Evolutionary conservation across 2,113 vertebrate genomes (phyloP).

Genomic region (Corythornis madagascariensis): DNA sequence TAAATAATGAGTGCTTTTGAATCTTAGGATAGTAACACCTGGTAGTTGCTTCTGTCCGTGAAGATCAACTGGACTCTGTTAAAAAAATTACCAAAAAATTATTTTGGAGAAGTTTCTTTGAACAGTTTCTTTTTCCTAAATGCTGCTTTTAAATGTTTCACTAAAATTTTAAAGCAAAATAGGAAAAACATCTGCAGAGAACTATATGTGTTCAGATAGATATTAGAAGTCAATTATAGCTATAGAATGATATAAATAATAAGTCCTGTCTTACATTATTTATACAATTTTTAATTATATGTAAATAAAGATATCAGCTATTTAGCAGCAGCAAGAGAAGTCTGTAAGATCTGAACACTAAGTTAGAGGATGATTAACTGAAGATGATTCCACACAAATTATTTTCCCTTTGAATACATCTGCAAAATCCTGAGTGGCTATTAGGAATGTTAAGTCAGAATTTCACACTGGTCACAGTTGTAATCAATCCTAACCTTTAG

Average conservation of each 20-base stretch:
- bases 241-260: neutral
- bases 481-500: neutral
- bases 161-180: neutral
- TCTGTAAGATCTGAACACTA: neutral
- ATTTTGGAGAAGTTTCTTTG: neutral
- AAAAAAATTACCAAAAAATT: neutral
- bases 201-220: neutral
- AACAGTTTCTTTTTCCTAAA: neutral
- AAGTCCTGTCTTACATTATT: neutral
- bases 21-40: neutral
- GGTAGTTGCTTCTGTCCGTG: neutral
- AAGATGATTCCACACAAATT: neutral
- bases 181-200: neutral
- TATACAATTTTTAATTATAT: neutral
- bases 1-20: neutral
- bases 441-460: neutral
- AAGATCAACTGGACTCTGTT: neutral
- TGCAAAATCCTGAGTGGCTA: neutral
- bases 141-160: neutral
- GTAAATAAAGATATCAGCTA: neutral
- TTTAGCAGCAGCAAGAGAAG: neutral
- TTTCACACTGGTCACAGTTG: neutral
- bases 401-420: neutral
- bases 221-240: neutral
- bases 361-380: neutral